phyloP scores from a whole-genome alignment of 2,797 vertebrate genomes.

The Rhinogobio ventralis region DNA sequence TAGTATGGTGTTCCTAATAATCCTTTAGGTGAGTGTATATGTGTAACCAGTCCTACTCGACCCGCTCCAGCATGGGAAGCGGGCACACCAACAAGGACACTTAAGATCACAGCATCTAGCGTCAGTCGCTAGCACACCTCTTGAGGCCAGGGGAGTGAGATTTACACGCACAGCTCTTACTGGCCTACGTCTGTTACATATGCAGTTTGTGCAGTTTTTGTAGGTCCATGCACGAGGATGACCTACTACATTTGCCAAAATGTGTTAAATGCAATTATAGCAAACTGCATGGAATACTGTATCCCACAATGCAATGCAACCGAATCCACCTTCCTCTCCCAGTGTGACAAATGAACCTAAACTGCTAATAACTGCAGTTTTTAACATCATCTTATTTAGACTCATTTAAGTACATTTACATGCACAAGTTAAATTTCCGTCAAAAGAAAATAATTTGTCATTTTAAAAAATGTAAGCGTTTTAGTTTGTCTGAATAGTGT shows the following conservation, averaged over 20 bases:
- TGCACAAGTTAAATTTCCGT: neutral
- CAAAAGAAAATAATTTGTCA: neutral
- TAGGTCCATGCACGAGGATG: neutral
- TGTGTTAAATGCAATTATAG: neutral
- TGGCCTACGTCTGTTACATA: too few relatives aligned
- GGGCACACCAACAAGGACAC: too few relatives aligned
- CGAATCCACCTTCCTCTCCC: neutral
- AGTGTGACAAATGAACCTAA: neutral
- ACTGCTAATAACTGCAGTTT: neutral
- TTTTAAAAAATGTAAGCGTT: neutral
- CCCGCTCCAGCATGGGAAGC: too few relatives aligned
- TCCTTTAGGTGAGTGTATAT: too few relatives aligned
- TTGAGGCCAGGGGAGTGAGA: too few relatives aligned
- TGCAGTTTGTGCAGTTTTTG: neutral
- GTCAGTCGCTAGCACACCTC: too few relatives aligned
- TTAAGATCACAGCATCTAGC: too few relatives aligned
- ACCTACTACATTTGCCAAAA: slow-evolving; percentile 3
- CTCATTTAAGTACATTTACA: neutral
- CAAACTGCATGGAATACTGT: neutral
- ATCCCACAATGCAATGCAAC: neutral
- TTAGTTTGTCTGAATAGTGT: neutral
- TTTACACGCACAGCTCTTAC: too few relatives aligned
- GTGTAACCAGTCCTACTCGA: too few relatives aligned
- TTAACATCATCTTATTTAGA: neutral
- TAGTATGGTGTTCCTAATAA: too few relatives aligned